Conservation (phyloP, 2,113 vertebrate species). For the Ginglymostoma cirratum region DNA sequence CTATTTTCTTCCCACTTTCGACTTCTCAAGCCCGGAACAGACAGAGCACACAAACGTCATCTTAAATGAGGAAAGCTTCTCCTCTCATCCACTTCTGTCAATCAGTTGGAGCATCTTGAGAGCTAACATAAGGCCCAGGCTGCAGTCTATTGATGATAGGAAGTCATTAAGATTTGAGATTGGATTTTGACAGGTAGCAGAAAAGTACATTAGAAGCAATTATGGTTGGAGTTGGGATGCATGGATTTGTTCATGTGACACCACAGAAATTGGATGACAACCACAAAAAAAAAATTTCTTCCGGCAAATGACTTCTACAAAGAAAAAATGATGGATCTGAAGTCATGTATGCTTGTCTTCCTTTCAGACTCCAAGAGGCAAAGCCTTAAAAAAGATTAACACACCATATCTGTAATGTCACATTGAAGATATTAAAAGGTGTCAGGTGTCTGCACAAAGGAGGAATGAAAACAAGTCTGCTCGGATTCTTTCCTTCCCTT, state of each 20-base stretch:
- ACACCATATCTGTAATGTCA: neutral
- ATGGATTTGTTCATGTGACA: neutral
- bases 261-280: neutral
- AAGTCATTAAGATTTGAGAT: constrained; percentile 31
- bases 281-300: neutral
- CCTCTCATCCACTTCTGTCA: neutral
- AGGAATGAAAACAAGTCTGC: neutral
- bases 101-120: neutral
- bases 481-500: neutral
- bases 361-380: neutral
- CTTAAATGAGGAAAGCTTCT: neutral
- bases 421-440: neutral
- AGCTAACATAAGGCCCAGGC: neutral
- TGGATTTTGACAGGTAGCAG: constrained; percentile 17
- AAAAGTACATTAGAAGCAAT: constrained; percentile 20
- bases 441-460: neutral
- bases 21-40: no score
- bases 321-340: neutral
- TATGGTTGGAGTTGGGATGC: neutral
- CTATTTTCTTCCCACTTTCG: neutral
- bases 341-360: neutral
- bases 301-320: neutral
- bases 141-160: neutral
- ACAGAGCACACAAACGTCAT: neutral
- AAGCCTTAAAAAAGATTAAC: neutral